Base-by-base conservation (phyloP, 2,113 vertebrate genomes). In the Meleagris gallopavo region DNA sequence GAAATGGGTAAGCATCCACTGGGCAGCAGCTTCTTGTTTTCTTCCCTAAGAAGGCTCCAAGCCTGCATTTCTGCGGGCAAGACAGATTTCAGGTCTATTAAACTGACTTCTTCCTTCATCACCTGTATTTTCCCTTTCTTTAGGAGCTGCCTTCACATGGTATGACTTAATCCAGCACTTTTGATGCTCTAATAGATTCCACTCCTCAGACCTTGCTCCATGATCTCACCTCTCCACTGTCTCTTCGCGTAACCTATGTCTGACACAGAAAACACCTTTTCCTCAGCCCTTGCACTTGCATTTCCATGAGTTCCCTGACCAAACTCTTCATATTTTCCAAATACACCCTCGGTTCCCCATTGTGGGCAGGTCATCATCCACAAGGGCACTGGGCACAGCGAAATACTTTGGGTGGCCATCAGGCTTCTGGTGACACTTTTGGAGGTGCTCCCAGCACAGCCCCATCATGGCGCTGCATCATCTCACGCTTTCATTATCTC, bases 171-270 rank as follows among this genome's bases (percentile, higher is more conserved):
- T 46, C 25, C 36, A 17, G 30, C 0, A 0, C 43, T 90, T 82
- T 10, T 90, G 48, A 70, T 90, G 66, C 32, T 41, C 48, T 90
- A 73, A 94, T 20, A 76, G 66, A 72, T 91, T 93, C 79, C 83
- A 57, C 11, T 57, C 61, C 64, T 83, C 7, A 1, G 52, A 80
- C 16, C 25, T 85, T 4, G 0, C 36, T 91, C 40, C 15, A 2
- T 60, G 71, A 94, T 81, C 81, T 93, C 83, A 81, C 40, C 64
- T 55, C 61, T 88, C 62, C 0, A 0, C 64, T 48, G n/a, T 43
- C 38, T 52, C 22, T 80, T 82, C 57, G 11, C 52, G 38, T 27
- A 30, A 38, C 62, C 45, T 43, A 60, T 40, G 60, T 20, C 55
- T 64, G 73, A 75, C 10, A 61, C 2, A 20, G 34, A 84, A 93